Evolutionary conservation across 2,113 vertebrate genomes (phyloP), one percentile per base, ranked within the genome.

Genomic region (Turdus rufiventris): DNA sequence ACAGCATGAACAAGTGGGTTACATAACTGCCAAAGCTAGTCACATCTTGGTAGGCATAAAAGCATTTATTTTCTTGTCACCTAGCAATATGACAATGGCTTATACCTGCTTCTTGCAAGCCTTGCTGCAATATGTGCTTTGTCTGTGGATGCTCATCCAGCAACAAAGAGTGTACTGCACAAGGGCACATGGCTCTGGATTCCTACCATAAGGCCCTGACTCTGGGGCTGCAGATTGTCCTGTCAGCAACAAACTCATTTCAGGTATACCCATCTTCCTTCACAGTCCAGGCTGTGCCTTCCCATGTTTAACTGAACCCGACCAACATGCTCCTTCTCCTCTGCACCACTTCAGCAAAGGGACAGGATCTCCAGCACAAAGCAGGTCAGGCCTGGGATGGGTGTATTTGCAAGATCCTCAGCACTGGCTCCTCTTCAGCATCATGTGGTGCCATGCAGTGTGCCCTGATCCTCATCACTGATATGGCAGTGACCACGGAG

Each of bases 51-150:
- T 38, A 91, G 62, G 63, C 82, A 85, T 61, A 79, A 91, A 91
- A 82, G 43, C 82, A 94, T 91, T 75, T 94, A 74, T 93, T 95
- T 95, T 91, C 78, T 65, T 79, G 81, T 94, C 85, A 93, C 81
- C 78, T 67, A 85, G 74, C 25, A 72, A 94, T 89, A 60, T 15
- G 40, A 85, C 88, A 91, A 72, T 0, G 1, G 66, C 56, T 89
- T 72, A 57, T 58, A 94, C 42, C 62, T 83, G 74, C 78, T 90
- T 88, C 67, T 82, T 85, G 50, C 66, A 76, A 91, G 71, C 24
- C 42, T 85, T 85, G 58, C 74, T 90, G 88, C 62, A 90, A 54
- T 85, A 82, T 13, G 5, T 70, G 75, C 54, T 90, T 88, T 88
- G 38, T 36, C 71, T 82, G 85, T 33, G 40, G 29, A 82, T 88